Evolutionary conservation across 1,140 invertebrate species (phyloP), one percentile per base, ranked within the genome.

Genomic region (Tetragonula clypearis): DNA sequence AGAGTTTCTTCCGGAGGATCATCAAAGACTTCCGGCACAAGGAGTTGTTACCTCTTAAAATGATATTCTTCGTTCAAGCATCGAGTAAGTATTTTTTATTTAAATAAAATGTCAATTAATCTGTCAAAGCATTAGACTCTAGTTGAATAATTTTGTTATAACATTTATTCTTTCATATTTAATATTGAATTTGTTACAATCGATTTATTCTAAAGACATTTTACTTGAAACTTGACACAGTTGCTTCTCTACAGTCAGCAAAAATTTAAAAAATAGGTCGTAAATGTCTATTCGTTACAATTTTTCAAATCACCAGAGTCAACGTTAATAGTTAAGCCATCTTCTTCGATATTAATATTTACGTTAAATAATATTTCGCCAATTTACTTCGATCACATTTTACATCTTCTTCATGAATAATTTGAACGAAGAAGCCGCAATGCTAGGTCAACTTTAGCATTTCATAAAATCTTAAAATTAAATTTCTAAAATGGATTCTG

Each of bases 11-110:
- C 88, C 93, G 95, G 88, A 93, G 97, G 87, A 97, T 97, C 81
- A 93, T 95, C 80, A 96, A 97, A 86, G 97, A 97, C 93, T 96
- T 97, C 86, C 95, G 95, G 82, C 96, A 97, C 86, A 97, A 97
- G 90, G 96, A 97, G 92, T 93, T 97, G 14, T 94, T 97, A 83
- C 96, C 97, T 3, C 90, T 97, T 35, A 98, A 98, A 92, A 93
- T 97, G 83, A 95, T 97, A 82, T 97, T 97, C 93, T 97, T 98
- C 91, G 96, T 97, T 41, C 96, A 97, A 94, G 96, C 96, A 35
- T 97, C 97, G 53, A 97, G 97, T 97, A 95, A 97, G 97, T 95
- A 55, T 35, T 53, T 11, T 0, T n/a, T 11, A 12, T 49, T 8
- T 58, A 30, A 30, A 30, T 30, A 30, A 30, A 30, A 30, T 26